Base-by-base conservation (phyloP, 2,113 vertebrate species). In the Leiothrix lutea region DNA sequence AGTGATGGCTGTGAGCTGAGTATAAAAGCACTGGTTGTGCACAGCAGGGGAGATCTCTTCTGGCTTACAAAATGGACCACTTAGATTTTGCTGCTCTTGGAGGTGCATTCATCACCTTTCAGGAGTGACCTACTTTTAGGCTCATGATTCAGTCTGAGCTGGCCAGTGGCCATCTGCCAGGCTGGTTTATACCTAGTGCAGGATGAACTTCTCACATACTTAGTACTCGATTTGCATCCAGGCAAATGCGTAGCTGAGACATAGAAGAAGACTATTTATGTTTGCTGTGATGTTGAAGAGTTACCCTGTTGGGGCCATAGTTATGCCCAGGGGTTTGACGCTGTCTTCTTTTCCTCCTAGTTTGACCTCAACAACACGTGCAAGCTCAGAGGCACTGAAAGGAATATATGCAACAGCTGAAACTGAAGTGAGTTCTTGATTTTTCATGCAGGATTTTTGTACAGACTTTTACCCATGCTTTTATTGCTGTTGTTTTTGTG, bases 321-420 rank as follows among this genome's bases (percentile, higher is more conserved):
- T 38, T 90, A 12, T 3, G 4, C 21, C 0, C 5, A 20, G n/a
- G 53, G 11, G 56, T 95, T 75, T 95, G 51, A 93, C 9, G 9
- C 33, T 66, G 1, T 50, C 62, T 79, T 91, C 67, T 95, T 62
- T 90, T 96, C 26, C 36, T 94, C 40, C 77, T 96, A 99, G 99
- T 96, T 97, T 99, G 98, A 99, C 98, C 2, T 99, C 99, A 25
- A 99, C 99, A 44, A 99, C 99, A n/a, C 98, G 99, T 65, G 98
- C 99, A 21, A 99, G 99, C 95, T 99, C 99, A 23, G 99, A 99
- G 12, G 99, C 99, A 0, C 97, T 99, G 95, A 94, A 97, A 78
- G 99, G 99, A 64, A 98, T 98, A 96, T 98, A 98, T 26, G 98
- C 98, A 75, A 95, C 98, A 85, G 98, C 98, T 5, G 99, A 99